Evolutionary conservation across 2,888 invertebrate genomes (phyloP), one percentile per base, ranked within the genome.

Genomic region (Plebejus melissa): DNA sequence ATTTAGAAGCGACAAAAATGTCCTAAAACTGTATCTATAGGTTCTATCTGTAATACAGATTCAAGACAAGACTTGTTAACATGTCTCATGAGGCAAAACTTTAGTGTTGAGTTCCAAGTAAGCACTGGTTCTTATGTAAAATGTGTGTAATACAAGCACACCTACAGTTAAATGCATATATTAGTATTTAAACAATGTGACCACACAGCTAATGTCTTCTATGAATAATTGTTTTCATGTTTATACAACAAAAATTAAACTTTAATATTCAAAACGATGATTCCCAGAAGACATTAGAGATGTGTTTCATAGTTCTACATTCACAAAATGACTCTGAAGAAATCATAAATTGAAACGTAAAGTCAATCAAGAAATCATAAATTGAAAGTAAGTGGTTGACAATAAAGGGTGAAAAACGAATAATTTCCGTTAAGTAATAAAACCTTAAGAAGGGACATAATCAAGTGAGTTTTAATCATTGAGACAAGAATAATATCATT

Each of bases 91-190:
- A 50, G 13, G 9, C 11, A 50, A 50, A 13, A 13, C 11, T 50
- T 50, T 13, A 50, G 13, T 50, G 13, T 13, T 13, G 50, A 13
- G 13, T 13, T 13, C 13, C 54, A 54, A 54, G 54, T 16, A 16
- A 54, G 16, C 54, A 16, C 16, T 16, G 16, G 54, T 54, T 54
- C 54, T 54, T 54, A 16, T 54, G 4, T 54, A 16, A 54, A 54
- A 22, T 7, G 22, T 22, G 58, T 58, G 58, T 58, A 4, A 22
- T 58, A 58, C 22, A 22, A 22, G 58, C 58, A 58, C 58, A 58
- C 58, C 58, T 58, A 58, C n/a, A 22, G 65, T 2, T 65, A 65
- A 65, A 65, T 65, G 65, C 32, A 65, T 60, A n/a, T 9, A n/a
- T 9, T 9, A 36, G 32, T 32, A 65, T 65, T 54, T 54, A 54